phyloP scores from a whole-genome alignment of 2,113 vertebrate species.

The Regulus satrapa region DNA sequence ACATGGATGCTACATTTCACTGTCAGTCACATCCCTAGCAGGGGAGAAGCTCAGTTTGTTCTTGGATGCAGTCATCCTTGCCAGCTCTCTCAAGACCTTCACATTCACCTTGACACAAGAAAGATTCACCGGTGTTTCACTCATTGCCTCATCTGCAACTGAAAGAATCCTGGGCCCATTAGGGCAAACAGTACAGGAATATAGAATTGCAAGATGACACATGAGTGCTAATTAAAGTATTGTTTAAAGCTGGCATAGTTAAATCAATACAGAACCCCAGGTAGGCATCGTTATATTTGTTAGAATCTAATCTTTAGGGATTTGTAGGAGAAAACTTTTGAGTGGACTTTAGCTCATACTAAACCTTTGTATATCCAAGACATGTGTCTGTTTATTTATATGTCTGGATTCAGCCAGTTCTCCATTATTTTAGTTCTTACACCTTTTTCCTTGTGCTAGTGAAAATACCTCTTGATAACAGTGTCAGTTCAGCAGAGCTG shows the following conservation, averaged over 20 bases:
- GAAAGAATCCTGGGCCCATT: neutral
- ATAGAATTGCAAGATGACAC: neutral
- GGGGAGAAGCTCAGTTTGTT: neutral
- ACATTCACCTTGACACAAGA: neutral
- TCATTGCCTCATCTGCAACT: neutral
- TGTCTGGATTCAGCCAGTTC: neutral
- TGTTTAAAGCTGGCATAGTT: neutral
- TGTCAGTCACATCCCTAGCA: neutral
- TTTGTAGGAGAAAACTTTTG: neutral
- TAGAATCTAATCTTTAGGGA: neutral
- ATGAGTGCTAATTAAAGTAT: neutral
- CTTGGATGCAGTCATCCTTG: neutral
- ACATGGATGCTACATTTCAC: neutral
- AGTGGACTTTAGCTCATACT: neutral
- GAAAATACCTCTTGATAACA: neutral
- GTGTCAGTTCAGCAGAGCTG: neutral
- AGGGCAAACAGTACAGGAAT: neutral
- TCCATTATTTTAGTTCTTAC: neutral
- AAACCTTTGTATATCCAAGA: neutral
- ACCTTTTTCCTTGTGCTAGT: neutral
- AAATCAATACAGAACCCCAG: neutral
- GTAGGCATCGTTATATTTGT: neutral
- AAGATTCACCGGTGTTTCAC: neutral
- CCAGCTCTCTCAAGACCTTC: neutral
- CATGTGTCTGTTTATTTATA: neutral